These are phyloP conservation scores for Campylomormyrus tamandua DNA, from an alignment of 2,113 vertebrate species.

Conservation along the genomic window DNA sequence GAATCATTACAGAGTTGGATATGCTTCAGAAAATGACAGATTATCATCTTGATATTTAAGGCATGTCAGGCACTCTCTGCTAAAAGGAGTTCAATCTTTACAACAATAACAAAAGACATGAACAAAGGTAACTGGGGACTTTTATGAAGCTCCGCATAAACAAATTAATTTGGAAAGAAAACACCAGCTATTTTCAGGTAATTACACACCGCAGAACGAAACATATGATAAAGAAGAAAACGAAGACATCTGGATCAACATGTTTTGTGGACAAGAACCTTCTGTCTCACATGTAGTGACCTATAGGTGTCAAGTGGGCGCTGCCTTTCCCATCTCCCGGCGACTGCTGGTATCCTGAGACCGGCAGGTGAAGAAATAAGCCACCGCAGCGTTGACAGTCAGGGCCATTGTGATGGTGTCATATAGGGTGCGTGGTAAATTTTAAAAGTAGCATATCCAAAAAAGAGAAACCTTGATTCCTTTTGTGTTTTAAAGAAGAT, in stretches of 20 bases:
- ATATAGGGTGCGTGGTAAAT: background rate
- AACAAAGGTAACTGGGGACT: background rate
- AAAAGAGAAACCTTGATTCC: background rate
- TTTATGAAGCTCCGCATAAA: background rate
- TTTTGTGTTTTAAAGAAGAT: background rate
- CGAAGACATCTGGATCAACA: background rate
- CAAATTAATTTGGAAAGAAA: background rate
- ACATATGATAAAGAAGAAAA: background rate
- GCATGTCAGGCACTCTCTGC: background rate
- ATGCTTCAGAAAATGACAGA: background rate
- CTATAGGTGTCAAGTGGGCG: background rate
- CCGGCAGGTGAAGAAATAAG: background rate
- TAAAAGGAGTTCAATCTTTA: background rate
- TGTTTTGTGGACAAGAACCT: background rate
- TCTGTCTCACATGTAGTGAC: background rate
- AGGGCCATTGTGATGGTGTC: background rate
- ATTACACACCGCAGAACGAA: background rate
- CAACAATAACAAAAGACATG: background rate
- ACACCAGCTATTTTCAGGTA: background rate
- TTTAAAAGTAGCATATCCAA: background rate
- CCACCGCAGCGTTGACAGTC: background rate
- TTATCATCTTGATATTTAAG: background rate
- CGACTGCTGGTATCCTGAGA: background rate
- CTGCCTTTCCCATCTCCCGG: background rate
- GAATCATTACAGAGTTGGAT: background rate